Conservation (phyloP, 2,888 invertebrate genomes). For the Macrosiphum euphorbiae region DNA sequence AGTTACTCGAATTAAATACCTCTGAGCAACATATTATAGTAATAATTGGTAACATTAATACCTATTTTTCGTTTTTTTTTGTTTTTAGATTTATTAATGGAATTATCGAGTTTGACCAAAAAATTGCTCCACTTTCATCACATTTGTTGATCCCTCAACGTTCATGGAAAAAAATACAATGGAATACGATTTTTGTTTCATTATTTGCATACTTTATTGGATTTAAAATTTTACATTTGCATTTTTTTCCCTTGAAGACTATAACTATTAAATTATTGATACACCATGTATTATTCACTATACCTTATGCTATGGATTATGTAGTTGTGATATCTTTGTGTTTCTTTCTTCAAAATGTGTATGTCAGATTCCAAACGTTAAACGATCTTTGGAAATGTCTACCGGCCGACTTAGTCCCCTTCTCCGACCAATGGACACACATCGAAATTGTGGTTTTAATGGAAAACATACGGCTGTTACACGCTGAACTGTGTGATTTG, state of each 20-base stretch:
- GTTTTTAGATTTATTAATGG: neutral
- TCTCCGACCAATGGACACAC: neutral
- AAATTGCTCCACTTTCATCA: neutral
- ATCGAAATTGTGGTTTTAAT: neutral
- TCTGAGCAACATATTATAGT: no score
- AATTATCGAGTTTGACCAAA: neutral
- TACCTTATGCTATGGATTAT: neutral
- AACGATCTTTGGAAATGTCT: neutral
- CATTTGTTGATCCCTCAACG: neutral
- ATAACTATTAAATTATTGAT: rapidly evolving
- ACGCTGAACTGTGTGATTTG: neutral
- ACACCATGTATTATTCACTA: neutral
- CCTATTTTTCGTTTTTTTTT: neutral
- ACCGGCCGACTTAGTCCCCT: neutral
- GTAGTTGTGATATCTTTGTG: neutral
- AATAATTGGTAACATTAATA: neutral
- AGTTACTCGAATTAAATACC: no score
- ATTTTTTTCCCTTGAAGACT: neutral
- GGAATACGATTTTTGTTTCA: neutral
- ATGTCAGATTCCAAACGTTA: neutral
- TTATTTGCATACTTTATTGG: neutral
- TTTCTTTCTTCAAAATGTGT: neutral
- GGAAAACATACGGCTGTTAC: neutral
- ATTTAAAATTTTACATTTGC: neutral
- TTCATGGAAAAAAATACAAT: neutral